These are phyloP conservation scores for Amphilophus citrinellus DNA, from an alignment of 2,113 vertebrate species.

Conservation along the genomic window DNA sequence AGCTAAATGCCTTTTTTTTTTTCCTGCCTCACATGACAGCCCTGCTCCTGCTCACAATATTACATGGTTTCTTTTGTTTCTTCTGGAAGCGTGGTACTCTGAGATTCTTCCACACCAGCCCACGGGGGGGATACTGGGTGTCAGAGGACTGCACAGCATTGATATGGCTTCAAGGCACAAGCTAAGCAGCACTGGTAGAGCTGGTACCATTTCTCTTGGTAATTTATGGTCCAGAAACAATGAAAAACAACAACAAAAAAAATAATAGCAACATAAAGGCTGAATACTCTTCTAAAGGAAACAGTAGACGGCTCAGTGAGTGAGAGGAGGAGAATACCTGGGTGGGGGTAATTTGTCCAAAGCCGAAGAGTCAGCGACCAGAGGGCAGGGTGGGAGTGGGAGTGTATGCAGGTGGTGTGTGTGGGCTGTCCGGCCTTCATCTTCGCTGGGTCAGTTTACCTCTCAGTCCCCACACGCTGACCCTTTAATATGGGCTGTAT, in stretches of 20 bases:
- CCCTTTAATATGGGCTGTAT: slow-evolving; percentile 57
- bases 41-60: slow-evolving; percentile 61
- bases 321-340: slow-evolving; percentile 6
- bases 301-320: slow-evolving; percentile 63
- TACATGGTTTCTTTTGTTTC: slow-evolving; percentile 79
- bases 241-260: slow-evolving; percentile 39
- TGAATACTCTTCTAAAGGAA: slow-evolving; percentile 62
- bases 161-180: slow-evolving; percentile 71
- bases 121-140: slow-evolving; percentile 63
- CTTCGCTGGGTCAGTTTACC: slow-evolving; percentile 67
- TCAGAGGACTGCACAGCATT: slow-evolving; percentile 67
- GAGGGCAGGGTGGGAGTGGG: slow-evolving; percentile 70
- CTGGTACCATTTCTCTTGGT: slow-evolving; percentile 60
- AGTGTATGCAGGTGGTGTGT: slow-evolving; percentile 67
- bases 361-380: slow-evolving; percentile 45
- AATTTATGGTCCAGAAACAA: slow-evolving; percentile 74
- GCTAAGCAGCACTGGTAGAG: slow-evolving; percentile 43
- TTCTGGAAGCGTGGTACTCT: slow-evolving; percentile 52
- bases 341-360: slow-evolving; percentile 43
- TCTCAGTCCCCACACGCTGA: slow-evolving; percentile 55
- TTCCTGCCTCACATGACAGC: slow-evolving; percentile 48
- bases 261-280: slow-evolving; percentile 51
- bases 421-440: slow-evolving; percentile 56
- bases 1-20: slow-evolving; percentile 20
- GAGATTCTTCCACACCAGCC: slow-evolving; percentile 56